Evolutionary conservation across 2,888 invertebrate species (phyloP), one percentile per base, ranked within the genome.

Genomic region (Eristalis pertinax): DNA sequence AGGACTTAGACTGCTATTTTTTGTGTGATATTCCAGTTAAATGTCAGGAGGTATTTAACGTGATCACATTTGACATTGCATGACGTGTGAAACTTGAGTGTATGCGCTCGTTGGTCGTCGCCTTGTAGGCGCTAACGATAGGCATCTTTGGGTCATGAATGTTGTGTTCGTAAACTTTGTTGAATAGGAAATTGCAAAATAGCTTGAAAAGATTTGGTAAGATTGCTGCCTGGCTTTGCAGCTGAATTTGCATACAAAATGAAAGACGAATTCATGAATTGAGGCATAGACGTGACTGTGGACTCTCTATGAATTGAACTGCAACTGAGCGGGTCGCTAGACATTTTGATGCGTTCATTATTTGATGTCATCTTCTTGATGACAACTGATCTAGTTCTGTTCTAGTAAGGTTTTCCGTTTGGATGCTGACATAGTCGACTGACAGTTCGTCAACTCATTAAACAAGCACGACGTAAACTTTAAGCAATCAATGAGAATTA

Each of bases 31-130:
- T 32, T 72, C 22, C 32, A 80, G 64, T 76, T 73, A 80, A 87
- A 87, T 87, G 84, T 65, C 84, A 87, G 63, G 75, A 50, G 72
- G 83, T 79, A 79, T 26, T 63, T 58, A 65, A 64, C 84, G 84
- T 87, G 84, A 62, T 87, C 79, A 78, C 83, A 87, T 87, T 87
- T 87, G 86, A 82, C 86, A 82, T 80, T 74, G 85, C 65, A 70
- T 86, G 86, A 87, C 70, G 76, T 87, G 87, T 72, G 79, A 80
- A 79, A 64, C 75, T 38, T 38, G 56, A 43, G 10, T 15, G n/a
- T n/a, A 64, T 60, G 67, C 41, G 35, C 62, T 0, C 63, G 24
- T 69, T 85, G 56, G 43, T 19, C 35, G 26, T 78, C 41, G 13
- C 41, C 68, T 62, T 50, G 64, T 50, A 50, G 38, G 64, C 56